A percentile compares a stretch with the other conserved stretches of the same genome.
These are phyloP conservation scores for Theristus sp. DNA, from an alignment of 2,888 invertebrate species.

Conservation along the genomic window DNA sequence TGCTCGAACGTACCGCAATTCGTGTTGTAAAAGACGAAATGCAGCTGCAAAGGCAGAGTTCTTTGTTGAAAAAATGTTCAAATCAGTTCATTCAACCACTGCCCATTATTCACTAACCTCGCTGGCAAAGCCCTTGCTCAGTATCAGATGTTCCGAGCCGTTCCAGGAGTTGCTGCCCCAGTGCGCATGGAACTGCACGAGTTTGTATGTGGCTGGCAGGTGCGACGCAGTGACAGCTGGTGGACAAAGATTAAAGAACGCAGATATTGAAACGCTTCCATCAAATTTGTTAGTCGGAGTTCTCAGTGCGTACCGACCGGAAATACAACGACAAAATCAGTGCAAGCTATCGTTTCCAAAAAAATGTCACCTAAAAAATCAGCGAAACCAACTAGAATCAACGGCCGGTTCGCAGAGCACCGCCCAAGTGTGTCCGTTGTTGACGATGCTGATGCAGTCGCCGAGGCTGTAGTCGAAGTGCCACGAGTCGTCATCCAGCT, in stretches of 20 bases:
- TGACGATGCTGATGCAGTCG: background rate
- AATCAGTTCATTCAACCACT: too few relatives aligned
- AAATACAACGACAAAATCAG: too few relatives aligned
- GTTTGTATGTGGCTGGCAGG: slow-evolving; percentile 11
- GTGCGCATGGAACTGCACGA: slow-evolving; percentile 25
- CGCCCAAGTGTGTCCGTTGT: background rate
- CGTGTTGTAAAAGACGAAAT: background rate
- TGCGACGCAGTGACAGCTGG: slow-evolving; percentile 10
- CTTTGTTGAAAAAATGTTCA: too few relatives aligned
- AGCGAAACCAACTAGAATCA: background rate
- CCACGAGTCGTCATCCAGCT: background rate
- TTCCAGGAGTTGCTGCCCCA: slow-evolving; percentile 17
- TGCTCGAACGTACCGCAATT: background rate
- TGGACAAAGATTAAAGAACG: too few relatives aligned
- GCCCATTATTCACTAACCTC: background rate
- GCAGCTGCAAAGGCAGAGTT: background rate
- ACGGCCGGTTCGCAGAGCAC: too few relatives aligned
- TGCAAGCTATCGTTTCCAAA: too few relatives aligned
- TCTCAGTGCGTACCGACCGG: too few relatives aligned
- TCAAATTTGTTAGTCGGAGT: too few relatives aligned
- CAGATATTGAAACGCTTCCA: too few relatives aligned
- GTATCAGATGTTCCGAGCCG: slow-evolving; percentile 21
- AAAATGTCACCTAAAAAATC: background rate
- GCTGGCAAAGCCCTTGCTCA: slow-evolving; percentile 12
- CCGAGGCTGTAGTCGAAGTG: background rate